These are phyloP conservation scores for Polylopha cassiicola DNA, from an alignment of 2,888 invertebrate species.

Conservation along the genomic window DNA sequence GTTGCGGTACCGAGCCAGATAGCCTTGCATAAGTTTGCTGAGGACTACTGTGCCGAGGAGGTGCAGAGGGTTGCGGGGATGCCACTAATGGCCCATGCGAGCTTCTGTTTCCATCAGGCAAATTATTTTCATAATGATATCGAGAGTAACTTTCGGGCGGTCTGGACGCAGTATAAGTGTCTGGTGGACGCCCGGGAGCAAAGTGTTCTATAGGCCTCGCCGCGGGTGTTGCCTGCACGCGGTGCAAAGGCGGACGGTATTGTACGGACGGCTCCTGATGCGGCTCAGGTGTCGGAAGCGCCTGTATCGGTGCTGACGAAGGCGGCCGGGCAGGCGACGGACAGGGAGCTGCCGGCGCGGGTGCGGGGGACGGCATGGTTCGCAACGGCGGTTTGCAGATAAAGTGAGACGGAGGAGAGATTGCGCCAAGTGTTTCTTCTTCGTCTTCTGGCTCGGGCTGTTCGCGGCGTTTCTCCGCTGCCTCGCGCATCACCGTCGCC, in stretches of 20 bases:
- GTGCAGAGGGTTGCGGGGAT: constrained; percentile 56
- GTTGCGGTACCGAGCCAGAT: constrained; percentile 58
- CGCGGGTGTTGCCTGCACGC: constrained; percentile 58
- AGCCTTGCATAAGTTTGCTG: constrained; percentile 62
- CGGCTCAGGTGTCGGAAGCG: constrained; percentile 41
- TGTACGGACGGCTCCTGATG: constrained; percentile 44
- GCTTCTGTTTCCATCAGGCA: constrained; percentile 48
- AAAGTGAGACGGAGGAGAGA: constrained; percentile 71
- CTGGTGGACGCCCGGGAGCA: constrained; percentile 56
- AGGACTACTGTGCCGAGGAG: constrained; percentile 51
- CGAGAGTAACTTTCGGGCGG: constrained; percentile 58
- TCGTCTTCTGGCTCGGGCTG: constrained; percentile 66
- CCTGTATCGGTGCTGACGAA: constrained; percentile 44
- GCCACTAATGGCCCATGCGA: constrained; percentile 47
- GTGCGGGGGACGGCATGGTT: constrained; percentile 59
- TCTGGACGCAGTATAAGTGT: constrained; percentile 58
- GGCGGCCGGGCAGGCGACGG: constrained; percentile 43
- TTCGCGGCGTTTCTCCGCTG: constrained; percentile 67
- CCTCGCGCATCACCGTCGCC: constrained; percentile 74
- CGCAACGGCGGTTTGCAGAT: constrained; percentile 64
- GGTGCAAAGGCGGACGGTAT: constrained; percentile 49
- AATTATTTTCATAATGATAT: constrained; percentile 55
- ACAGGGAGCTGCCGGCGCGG: constrained; percentile 48
- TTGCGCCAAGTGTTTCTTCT: constrained; percentile 54
- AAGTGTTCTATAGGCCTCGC: constrained; percentile 57